Evolutionary conservation across 2,113 vertebrate genomes (phyloP).

Genomic region (Rissa tridactyla): DNA sequence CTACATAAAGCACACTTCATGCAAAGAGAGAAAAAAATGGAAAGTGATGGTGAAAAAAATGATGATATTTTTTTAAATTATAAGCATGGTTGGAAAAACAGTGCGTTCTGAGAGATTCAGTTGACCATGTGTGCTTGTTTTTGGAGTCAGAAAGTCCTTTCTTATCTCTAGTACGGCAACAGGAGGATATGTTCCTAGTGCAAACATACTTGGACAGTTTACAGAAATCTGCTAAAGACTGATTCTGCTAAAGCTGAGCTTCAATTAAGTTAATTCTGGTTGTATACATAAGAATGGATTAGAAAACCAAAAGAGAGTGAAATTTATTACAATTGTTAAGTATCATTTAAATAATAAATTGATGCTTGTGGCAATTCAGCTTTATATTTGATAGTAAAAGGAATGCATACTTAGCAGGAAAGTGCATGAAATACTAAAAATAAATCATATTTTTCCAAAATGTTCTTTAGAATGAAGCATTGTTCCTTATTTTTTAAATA

Average conservation of each 20-base stretch:
- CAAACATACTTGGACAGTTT: not conserved
- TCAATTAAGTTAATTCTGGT: not conserved
- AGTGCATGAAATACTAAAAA: not conserved
- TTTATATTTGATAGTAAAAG: not conserved
- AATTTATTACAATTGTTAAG: not conserved
- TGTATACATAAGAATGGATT: not conserved
- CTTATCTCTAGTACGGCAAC: not conserved
- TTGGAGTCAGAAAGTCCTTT: not conserved
- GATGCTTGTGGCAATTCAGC: not conserved
- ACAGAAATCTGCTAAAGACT: constrained; percentile 12
- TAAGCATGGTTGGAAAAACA: not conserved
- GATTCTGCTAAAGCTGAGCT: not conserved
- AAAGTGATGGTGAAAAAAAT: not conserved
- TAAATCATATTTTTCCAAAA: not conserved
- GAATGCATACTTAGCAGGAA: not conserved
- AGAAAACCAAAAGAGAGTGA: not conserved
- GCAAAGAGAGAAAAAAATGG: not conserved
- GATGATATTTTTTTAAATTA: not conserved
- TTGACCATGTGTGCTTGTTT: not conserved
- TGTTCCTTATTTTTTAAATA: not conserved
- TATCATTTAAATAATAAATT: not conserved
- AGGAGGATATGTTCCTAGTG: not conserved
- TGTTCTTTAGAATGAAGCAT: not conserved
- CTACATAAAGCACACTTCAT: not conserved
- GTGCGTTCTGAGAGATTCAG: not conserved